Base-by-base conservation (phyloP, 2,113 vertebrate species). In the Corythornis vintsioides region DNA sequence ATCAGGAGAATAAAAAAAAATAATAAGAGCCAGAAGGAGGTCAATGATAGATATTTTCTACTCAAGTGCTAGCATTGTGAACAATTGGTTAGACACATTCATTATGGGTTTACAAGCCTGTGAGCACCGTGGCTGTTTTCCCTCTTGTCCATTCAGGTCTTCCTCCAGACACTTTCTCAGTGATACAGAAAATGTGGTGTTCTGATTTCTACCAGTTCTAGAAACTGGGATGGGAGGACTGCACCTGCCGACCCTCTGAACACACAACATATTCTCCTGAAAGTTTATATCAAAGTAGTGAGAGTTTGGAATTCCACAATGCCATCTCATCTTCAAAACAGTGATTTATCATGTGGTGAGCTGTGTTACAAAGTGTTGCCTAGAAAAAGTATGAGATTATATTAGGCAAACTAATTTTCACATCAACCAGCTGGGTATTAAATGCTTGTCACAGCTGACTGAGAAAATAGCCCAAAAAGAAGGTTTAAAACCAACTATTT, bases 71-170 rank as follows among this genome's bases (percentile, higher is more conserved):
- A 66, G 74, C 63, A 72, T 93, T 96, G 84, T 91, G 76, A 95
- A 77, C 38, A 66, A 80, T 88, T 88, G 84, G 75, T 93, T 96
- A 77, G 81, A 80, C 67, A 63, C 26, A 26, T 89, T 96, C 90
- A 81, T 97, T 97, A 95, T 60, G 87, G 87, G 64, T 89, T 95
- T 97, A 88, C 59, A 95, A 76, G 69, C 88, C 82, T 85, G 89
- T 48, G 66, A 70, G 82, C 78, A n/a, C 73, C 77, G 81, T 88
- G 85, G 70, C 80, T 91, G 28, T 56, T 94, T 83, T 72, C 38
- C n/a, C 81, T 75, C 63, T 72, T 65, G 22, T 47, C 94, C 91
- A 59, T 95, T 88, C 35, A 59, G 33, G 48, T 84, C 69, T 89
- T 91, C 78, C 86, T 85, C 47, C 38, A 89, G 71, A 90, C 21